Conservation (phyloP, 1,140 invertebrate genomes). For the Aleiodes sp. region DNA sequence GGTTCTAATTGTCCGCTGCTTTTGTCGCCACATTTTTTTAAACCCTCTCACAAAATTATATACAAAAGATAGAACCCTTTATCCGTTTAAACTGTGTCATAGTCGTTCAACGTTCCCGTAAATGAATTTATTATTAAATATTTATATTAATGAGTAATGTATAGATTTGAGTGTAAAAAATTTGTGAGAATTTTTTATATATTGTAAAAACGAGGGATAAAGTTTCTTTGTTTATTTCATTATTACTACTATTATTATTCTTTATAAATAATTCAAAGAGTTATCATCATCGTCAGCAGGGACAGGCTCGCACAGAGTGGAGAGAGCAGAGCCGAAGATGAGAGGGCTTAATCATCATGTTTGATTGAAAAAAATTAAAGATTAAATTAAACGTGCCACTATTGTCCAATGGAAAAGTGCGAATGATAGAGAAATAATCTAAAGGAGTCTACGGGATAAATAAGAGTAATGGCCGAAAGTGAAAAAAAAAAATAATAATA, state of each 20-base stretch:
- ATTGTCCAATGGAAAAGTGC: conserved; percentile 10
- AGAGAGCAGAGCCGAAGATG: conserved; percentile 27
- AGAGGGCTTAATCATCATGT: conserved; percentile 7
- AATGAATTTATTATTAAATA: neutral
- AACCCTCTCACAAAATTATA: neutral
- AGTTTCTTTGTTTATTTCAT: no score
- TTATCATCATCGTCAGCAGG: conserved; percentile 6
- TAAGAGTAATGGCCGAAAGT: conserved; percentile 6
- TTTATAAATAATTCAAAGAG: neutral
- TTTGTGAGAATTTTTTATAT: neutral
- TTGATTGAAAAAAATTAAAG: neutral
- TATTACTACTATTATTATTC: neutral
- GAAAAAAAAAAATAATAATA: conserved; percentile 20
- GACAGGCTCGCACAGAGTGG: conserved; percentile 13
- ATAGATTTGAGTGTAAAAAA: neutral
- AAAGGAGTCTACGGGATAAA: neutral
- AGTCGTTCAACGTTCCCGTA: neutral
- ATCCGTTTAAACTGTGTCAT: neutral
- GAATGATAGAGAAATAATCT: conserved; percentile 27
- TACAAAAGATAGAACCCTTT: neutral
- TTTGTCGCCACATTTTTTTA: conserved; percentile 6
- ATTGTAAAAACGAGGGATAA: neutral
- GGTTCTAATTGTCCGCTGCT: conserved; percentile 13
- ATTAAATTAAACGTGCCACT: no score
- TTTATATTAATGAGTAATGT: neutral